Percentiles rank a stretch among this genome's conserved stretches.
These are phyloP conservation scores for Eupithecia subumbrata DNA, from an alignment of 2,888 invertebrate species.

Conservation along the genomic window DNA sequence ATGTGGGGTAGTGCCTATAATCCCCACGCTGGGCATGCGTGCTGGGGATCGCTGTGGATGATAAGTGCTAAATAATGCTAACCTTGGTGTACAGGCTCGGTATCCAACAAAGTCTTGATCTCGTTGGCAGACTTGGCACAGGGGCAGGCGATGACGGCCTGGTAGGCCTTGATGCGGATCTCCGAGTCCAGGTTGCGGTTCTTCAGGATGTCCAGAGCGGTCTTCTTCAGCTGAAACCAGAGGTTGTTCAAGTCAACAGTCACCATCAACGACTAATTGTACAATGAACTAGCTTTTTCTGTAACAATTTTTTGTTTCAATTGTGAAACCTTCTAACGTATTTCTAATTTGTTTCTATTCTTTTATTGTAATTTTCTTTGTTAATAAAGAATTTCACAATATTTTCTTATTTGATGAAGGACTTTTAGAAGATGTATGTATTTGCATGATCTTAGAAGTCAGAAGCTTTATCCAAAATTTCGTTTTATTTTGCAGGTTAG, in stretches of 20 bases:
- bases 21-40: too few relatives aligned
- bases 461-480: not conserved
- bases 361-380: not conserved
- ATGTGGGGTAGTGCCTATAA: too few relatives aligned
- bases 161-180: slow-evolving; percentile 93
- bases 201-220: slow-evolving; percentile 86
- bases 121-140: slow-evolving; percentile 87
- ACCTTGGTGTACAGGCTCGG: slow-evolving; percentile 90
- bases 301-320: too few relatives aligned
- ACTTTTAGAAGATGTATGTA: not conserved
- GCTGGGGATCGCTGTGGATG: not conserved
- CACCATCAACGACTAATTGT: not conserved
- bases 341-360: not conserved
- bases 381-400: not conserved
- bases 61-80: not conserved
- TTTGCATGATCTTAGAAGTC: not conserved
- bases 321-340: too few relatives aligned
- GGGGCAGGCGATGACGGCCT: slow-evolving; percentile 90
- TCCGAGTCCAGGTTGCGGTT: slow-evolving; percentile 93
- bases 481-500: not conserved
- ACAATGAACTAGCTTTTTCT: not conserved
- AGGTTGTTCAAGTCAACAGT: not conserved
- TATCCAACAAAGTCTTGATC: slow-evolving; percentile 88
- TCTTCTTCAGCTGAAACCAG: slow-evolving; percentile 67
- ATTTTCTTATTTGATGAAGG: not conserved